Conservation (phyloP, 2,113 vertebrate genomes). For the Pampusana beccarii region DNA sequence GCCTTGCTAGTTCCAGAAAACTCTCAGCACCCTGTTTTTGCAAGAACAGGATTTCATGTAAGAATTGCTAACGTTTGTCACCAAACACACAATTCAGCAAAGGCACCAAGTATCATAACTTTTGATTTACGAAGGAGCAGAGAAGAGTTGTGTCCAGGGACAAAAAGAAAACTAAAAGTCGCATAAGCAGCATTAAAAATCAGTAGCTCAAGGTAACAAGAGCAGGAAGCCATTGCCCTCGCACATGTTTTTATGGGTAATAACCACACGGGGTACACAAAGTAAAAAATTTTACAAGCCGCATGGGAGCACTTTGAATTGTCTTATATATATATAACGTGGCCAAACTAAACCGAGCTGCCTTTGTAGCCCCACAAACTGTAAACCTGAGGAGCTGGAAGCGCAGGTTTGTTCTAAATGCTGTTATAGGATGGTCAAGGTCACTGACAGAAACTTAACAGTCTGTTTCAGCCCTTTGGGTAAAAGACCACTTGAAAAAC, state of each 20-base stretch:
- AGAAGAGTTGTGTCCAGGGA: rapidly evolving
- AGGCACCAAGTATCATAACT: neutral
- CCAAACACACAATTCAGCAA: neutral
- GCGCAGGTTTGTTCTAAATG: rapidly evolving
- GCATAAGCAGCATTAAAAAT: neutral
- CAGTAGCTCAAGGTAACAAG: neutral
- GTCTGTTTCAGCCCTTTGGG: rapidly evolving
- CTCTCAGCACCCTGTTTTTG: neutral
- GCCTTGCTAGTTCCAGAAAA: neutral
- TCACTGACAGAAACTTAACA: rapidly evolving
- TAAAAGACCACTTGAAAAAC: neutral
- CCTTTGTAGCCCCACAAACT: neutral
- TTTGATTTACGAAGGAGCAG: neutral
- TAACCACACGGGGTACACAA: rapidly evolving
- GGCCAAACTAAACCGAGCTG: too few relatives aligned
- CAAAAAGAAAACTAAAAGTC: neutral
- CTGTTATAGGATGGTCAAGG: neutral
- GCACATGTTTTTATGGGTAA: too few relatives aligned
- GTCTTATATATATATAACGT: too few relatives aligned
- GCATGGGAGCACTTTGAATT: rapidly evolving
- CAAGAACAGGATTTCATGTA: rapidly evolving
- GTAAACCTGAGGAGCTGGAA: rapidly evolving
- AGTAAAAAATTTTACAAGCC: neutral
- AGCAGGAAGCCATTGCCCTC: neutral
- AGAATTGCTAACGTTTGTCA: neutral